phyloP scores from a whole-genome alignment of 1,140 invertebrate species.

The Bombus fervidus region DNA sequence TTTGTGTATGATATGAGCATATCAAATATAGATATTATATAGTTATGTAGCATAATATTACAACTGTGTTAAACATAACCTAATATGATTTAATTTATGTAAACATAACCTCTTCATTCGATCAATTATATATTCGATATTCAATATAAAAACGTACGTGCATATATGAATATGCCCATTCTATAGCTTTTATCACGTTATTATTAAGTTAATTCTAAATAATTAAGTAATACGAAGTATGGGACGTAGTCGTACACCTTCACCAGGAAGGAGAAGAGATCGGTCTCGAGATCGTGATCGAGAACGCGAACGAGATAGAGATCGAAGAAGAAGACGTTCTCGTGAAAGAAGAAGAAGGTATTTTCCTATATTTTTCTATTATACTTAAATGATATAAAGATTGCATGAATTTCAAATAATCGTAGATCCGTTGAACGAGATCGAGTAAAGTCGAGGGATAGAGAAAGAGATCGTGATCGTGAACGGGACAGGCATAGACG shows the following conservation, averaged over 20 bases:
- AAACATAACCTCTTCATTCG: constrained; percentile 22
- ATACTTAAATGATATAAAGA: background rate
- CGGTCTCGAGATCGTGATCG: constrained; percentile 83
- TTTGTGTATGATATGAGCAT: background rate
- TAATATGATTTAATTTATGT: background rate
- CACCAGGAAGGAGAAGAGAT: constrained; percentile 81
- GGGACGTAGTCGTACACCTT: constrained; percentile 80
- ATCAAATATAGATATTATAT: background rate
- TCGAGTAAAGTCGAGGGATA: constrained; percentile 80
- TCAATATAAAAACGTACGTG: background rate
- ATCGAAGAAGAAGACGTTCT: constrained; percentile 83
- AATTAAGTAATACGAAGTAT: constrained; percentile 56
- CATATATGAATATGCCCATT: background rate
- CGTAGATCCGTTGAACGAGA: constrained; percentile 77
- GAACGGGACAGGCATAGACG: constrained; percentile 82
- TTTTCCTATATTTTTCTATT: background rate
- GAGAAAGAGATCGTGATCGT: constrained; percentile 79
- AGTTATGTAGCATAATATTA: background rate
- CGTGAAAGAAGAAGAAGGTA: constrained; percentile 81
- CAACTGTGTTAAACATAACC: background rate
- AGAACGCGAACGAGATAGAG: constrained; percentile 82
- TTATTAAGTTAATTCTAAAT: background rate
- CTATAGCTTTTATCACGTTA: too few relatives aligned
- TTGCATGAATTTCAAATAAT: constrained; percentile 9
- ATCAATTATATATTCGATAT: background rate